Percentiles rank a stretch among this genome's conserved stretches.
Conservation (phyloP, 92 coral and sea anemone genomes). For the Actinostola sp. region DNA sequence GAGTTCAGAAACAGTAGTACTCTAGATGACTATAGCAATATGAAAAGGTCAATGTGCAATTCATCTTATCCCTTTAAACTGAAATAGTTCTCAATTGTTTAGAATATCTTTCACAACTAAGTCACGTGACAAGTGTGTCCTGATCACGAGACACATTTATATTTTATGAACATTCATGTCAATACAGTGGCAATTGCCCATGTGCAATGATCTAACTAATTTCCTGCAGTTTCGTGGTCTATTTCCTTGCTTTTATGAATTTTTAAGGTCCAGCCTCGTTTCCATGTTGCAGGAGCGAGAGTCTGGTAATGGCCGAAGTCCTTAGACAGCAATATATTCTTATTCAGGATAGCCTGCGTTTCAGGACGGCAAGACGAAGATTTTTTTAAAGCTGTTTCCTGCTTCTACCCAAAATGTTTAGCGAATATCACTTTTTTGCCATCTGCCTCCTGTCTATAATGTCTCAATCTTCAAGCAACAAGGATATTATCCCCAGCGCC, state of each 20-base stretch:
- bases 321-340: conserved; percentile 37
- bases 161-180: conserved; percentile 9
- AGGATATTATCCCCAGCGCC: too few species aligned
- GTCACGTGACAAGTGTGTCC: conserved; percentile 32
- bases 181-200: conserved; percentile 11
- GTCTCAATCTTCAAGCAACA: too few species aligned
- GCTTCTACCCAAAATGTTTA: conserved; percentile 48
- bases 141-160: conserved; percentile 16
- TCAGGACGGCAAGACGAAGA: conserved; percentile 45
- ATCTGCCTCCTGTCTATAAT: conserved; percentile 27
- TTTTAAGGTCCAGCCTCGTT: conserved; percentile 52
- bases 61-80: neutral
- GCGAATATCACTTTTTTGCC: conserved; percentile 30
- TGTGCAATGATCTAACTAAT: conserved; percentile 36
- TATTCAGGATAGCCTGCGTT: neutral
- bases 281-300: conserved; percentile 46
- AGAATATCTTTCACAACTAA: conserved; percentile 3
- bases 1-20: too few species aligned
- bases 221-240: conserved; percentile 26
- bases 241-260: conserved; percentile 26
- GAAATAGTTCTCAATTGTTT: neutral
- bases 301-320: conserved; percentile 28
- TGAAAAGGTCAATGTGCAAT: neutral
- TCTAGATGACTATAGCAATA: too few species aligned
- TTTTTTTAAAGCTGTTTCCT: conserved; percentile 50